Conservation (phyloP, 2,888 invertebrate species). For the Megamerina dolium region DNA sequence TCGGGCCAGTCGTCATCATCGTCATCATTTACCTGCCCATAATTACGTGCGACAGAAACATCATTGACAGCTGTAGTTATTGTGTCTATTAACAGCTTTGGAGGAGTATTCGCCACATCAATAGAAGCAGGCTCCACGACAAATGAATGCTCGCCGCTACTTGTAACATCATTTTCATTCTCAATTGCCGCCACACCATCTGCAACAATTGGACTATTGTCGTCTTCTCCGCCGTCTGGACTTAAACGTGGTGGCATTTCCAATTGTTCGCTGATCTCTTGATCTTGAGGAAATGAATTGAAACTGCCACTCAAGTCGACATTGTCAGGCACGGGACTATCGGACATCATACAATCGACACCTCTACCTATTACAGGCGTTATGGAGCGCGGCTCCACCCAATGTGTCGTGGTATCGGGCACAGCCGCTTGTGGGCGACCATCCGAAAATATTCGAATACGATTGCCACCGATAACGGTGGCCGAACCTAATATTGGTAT, state of each 20-base stretch:
- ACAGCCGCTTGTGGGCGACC: slow-evolving; percentile 61
- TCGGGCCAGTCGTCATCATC: slow-evolving; percentile 76
- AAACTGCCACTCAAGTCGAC: slow-evolving; percentile 29
- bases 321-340: slow-evolving; percentile 41
- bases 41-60: too few species aligned
- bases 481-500: slow-evolving; percentile 76
- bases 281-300: slow-evolving; percentile 24
- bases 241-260: slow-evolving; percentile 67
- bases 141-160: too few species aligned
- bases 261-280: slow-evolving; percentile 36
- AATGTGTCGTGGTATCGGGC: slow-evolving; percentile 33
- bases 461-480: slow-evolving; percentile 77
- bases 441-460: slow-evolving; percentile 77
- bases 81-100: too few species aligned
- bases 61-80: too few species aligned
- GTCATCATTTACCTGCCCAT: slow-evolving; percentile 34
- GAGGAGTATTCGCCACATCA: too few species aligned
- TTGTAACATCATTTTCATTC: neutral
- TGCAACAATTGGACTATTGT: slow-evolving; percentile 47
- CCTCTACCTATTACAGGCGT: slow-evolving; percentile 43
- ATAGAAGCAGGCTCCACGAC: too few species aligned
- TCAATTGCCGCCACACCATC: slow-evolving; percentile 31
- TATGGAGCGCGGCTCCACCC: slow-evolving; percentile 47
- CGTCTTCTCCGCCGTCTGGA: slow-evolving; percentile 78
- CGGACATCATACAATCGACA: slow-evolving; percentile 42